Conservation (phyloP, 2,888 invertebrate species). For the Dascillus cervinus region DNA sequence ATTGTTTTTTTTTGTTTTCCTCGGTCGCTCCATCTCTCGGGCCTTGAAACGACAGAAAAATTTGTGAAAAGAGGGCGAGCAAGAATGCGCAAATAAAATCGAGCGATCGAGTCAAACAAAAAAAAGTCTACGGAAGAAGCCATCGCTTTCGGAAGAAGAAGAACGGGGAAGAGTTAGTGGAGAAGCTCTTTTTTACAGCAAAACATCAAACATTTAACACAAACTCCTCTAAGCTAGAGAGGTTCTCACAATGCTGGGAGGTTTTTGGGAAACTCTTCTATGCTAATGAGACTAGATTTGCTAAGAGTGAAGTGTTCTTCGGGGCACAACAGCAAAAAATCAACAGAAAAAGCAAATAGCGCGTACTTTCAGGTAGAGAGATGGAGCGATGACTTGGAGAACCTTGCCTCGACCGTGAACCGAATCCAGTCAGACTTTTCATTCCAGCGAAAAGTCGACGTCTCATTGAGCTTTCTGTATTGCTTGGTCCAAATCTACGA, state of each 20-base stretch:
- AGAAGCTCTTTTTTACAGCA: too few relatives aligned
- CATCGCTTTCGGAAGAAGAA: not conserved
- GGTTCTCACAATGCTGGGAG: too few relatives aligned
- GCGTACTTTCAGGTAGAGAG: conserved; percentile 80
- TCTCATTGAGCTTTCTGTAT: conserved; percentile 53
- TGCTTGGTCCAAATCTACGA: conserved; percentile 18
- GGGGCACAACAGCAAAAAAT: conserved; percentile 6
- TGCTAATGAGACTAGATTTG: too few relatives aligned
- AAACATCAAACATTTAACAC: too few relatives aligned
- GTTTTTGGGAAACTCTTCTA: too few relatives aligned
- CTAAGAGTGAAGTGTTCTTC: too few relatives aligned
- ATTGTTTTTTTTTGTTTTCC: conserved; percentile 25
- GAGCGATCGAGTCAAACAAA: conserved; percentile 38
- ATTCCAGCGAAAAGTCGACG: conserved; percentile 73
- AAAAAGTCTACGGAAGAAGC: conserved; percentile 14
- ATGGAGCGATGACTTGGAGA: conserved; percentile 74
- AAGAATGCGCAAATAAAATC: conserved; percentile 25
- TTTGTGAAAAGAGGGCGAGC: too few relatives aligned
- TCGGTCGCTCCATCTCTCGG: conserved; percentile 41
- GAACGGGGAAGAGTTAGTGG: conserved; percentile 1
- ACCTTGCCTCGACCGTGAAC: conserved; percentile 58
- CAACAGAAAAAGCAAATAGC: conserved; percentile 18
- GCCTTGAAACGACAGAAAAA: conserved; percentile 22
- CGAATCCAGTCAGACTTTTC: conserved; percentile 71
- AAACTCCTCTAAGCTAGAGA: too few relatives aligned